Percentiles rank a stretch among this genome's conserved stretches.
Conservation (phyloP, 2,797 vertebrate species). For the Alfaro cultratus region DNA sequence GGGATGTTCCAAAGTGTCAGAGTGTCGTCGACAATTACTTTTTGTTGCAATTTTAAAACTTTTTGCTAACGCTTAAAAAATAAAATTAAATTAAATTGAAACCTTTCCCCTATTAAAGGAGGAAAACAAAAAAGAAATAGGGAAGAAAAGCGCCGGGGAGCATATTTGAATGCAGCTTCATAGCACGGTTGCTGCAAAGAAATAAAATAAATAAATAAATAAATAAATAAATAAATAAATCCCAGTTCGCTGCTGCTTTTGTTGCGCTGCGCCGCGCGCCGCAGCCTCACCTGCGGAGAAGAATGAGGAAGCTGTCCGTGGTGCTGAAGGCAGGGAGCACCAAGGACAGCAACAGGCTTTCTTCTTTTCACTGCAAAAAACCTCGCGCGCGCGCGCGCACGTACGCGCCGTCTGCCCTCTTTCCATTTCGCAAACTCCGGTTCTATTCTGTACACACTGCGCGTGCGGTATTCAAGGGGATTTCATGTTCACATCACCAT, state of each 20-base stretch:
- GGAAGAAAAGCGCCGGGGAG: neutral
- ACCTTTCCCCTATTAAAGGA: neutral
- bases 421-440: slow-evolving; percentile 1
- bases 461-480: neutral
- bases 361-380: slow-evolving; percentile 6
- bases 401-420: neutral
- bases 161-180: slow-evolving; percentile 12
- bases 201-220: slow-evolving; percentile 12
- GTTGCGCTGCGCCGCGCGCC: slow-evolving; percentile 4
- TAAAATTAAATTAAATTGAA: neutral
- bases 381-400: neutral
- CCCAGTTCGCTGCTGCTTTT: slow-evolving; percentile 34
- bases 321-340: slow-evolving; percentile 63
- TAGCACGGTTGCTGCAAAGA: slow-evolving; percentile 30
- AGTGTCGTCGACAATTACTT: neutral
- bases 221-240: slow-evolving; percentile 7
- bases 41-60: neutral
- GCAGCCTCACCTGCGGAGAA: slow-evolving; percentile 60
- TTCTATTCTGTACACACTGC: neutral
- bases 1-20: neutral
- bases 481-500: neutral
- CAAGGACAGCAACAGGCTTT: slow-evolving; percentile 59
- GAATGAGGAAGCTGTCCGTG: slow-evolving; percentile 69
- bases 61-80: neutral
- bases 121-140: neutral